Percentiles rank a stretch among this genome's conserved stretches.
Conservation (phyloP, 1,140 invertebrate genomes). For the Thaumatotibia leucotreta region DNA sequence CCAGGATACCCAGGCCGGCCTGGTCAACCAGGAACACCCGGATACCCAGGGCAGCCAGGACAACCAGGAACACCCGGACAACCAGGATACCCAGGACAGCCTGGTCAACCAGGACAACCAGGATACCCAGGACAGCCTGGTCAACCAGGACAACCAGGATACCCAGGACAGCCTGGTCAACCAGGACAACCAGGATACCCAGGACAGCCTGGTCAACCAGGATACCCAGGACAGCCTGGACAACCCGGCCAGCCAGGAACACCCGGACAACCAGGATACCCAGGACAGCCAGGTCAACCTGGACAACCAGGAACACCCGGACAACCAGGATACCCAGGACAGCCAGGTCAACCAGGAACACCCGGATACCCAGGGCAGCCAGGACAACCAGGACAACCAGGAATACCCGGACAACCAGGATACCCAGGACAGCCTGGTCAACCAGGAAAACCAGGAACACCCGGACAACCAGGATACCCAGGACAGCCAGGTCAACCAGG, state of each 20-base stretch:
- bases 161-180: slow-evolving; percentile 30
- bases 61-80: slow-evolving; percentile 24
- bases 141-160: slow-evolving; percentile 27
- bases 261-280: slow-evolving; percentile 23
- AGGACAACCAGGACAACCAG: slow-evolving; percentile 21
- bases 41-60: slow-evolving; percentile 22
- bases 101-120: slow-evolving; percentile 32
- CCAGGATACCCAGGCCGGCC: slow-evolving; percentile 26
- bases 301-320: slow-evolving; percentile 24
- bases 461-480: slow-evolving; percentile 22
- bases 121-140: slow-evolving; percentile 30
- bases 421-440: slow-evolving; percentile 20
- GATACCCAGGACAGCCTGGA: slow-evolving; percentile 18
- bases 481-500: slow-evolving; percentile 28
- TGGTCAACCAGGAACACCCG: slow-evolving; percentile 20
- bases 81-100: slow-evolving; percentile 31
- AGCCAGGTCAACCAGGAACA: slow-evolving; percentile 24
- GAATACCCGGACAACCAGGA: slow-evolving; percentile 30
- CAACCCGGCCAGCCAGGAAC: slow-evolving; percentile 18
- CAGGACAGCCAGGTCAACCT: slow-evolving; percentile 35
- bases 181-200: slow-evolving; percentile 34
- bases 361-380: slow-evolving; percentile 22
- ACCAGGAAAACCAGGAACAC: slow-evolving; percentile 19
- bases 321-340: background rate
- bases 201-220: slow-evolving; percentile 23